phyloP scores from a whole-genome alignment of 1,140 invertebrate species.

The Scylla paramamosain region DNA sequence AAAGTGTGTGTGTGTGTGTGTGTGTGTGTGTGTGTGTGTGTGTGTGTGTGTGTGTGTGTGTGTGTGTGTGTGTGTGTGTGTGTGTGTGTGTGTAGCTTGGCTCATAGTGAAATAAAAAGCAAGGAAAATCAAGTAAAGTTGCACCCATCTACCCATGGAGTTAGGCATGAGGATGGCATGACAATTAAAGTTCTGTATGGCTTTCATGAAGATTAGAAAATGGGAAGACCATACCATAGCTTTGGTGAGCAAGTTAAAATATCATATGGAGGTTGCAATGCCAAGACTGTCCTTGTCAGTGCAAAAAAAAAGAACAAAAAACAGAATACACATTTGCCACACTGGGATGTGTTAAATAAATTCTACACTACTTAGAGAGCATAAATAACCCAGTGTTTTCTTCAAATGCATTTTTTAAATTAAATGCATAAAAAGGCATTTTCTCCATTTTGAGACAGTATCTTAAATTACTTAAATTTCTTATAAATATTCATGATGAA shows the following conservation, averaged over 20 bases:
- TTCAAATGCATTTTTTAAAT: not conserved
- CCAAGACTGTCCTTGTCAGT: not conserved
- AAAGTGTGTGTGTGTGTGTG: too few relatives aligned
- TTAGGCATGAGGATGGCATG: too few relatives aligned
- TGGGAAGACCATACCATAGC: not conserved
- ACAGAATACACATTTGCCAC: not conserved
- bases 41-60: too few relatives aligned
- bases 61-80: too few relatives aligned
- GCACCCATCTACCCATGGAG: too few relatives aligned
- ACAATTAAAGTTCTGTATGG: not conserved
- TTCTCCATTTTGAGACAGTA: not conserved
- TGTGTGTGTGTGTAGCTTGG: too few relatives aligned
- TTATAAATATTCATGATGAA: not conserved
- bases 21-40: too few relatives aligned
- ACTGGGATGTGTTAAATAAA: slow-evolving; percentile 39
- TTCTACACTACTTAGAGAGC: slow-evolving; percentile 65
- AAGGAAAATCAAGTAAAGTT: too few relatives aligned
- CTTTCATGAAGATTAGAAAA: not conserved
- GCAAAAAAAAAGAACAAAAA: not conserved
- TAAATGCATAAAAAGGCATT: not conserved
- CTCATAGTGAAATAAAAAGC: too few relatives aligned
- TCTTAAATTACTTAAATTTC: not conserved
- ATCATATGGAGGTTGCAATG: slow-evolving; percentile 36
- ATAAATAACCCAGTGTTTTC: slow-evolving; percentile 47
- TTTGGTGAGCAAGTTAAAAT: slow-evolving; percentile 44